Percentiles rank a stretch among this genome's conserved stretches.
phyloP scores from a whole-genome alignment of 2,113 vertebrate genomes.

The Anolis sagrei region DNA sequence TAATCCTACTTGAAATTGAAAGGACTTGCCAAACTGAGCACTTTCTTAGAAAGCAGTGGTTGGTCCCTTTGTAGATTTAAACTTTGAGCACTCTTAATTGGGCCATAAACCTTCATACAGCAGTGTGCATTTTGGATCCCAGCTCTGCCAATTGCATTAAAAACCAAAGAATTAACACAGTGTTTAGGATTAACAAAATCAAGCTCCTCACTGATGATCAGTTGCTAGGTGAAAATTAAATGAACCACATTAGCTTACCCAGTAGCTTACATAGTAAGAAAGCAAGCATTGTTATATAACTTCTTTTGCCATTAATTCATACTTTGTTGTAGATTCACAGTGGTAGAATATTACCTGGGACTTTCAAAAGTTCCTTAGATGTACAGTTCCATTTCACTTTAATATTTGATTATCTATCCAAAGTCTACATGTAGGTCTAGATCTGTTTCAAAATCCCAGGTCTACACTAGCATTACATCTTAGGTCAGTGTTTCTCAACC shows the following conservation, averaged over 20 bases:
- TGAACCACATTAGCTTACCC: background rate
- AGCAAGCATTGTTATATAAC: background rate
- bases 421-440: background rate
- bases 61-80: conserved; percentile 30
- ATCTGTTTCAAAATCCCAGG: too few relatives aligned
- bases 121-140: conserved; percentile 20
- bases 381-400: background rate
- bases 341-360: background rate
- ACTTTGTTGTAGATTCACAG: background rate
- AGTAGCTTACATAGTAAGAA: conserved; percentile 11
- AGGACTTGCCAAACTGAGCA: background rate
- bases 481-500: too few relatives aligned
- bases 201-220: background rate
- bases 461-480: too few relatives aligned
- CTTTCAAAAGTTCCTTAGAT: background rate
- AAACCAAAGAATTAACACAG: conserved; percentile 33
- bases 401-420: background rate
- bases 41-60: conserved; percentile 26
- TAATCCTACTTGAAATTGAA: conserved; percentile 35
- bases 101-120: conserved; percentile 25
- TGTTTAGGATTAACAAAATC: conserved; percentile 50
- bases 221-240: conserved; percentile 41
- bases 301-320: background rate
- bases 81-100: conserved; percentile 35
- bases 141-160: conserved; percentile 40